Evolutionary conservation across 2,113 vertebrate genomes (phyloP).

Genomic region (Oreochromis niloticus): DNA sequence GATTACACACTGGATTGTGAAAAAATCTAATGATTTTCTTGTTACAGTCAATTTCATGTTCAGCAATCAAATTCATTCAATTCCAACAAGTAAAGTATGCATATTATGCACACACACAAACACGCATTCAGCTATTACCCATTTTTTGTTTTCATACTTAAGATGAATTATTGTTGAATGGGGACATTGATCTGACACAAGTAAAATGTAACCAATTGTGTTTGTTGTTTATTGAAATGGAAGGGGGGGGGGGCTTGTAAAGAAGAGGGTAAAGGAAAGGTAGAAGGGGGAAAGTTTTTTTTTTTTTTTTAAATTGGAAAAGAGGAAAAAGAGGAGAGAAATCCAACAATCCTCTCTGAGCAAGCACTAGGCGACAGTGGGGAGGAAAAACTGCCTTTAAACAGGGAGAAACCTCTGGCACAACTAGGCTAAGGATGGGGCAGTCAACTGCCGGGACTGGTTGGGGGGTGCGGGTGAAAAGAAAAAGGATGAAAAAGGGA

Average conservation of each 20-base stretch:
- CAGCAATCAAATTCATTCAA: not conserved
- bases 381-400: not conserved
- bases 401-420: not conserved
- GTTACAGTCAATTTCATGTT: not conserved
- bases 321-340: not conserved
- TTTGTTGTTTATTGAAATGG: not conserved
- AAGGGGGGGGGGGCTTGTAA: not conserved
- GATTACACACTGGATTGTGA: not conserved
- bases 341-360: not conserved
- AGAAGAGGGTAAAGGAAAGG: not conserved
- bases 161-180: not conserved
- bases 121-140: not conserved
- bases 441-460: not conserved
- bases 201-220: not conserved
- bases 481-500: not conserved
- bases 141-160: not conserved
- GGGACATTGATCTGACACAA: not conserved
- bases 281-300: not conserved
- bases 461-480: not conserved
- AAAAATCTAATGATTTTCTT: not conserved
- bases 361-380: not conserved
- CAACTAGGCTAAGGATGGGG: too few relatives aligned
- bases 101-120: not conserved
- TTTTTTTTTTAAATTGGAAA: not conserved
- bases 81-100: not conserved